These are phyloP conservation scores for Rhagoletis zephyria DNA, from an alignment of 1,140 invertebrate species.

Conservation along the genomic window DNA sequence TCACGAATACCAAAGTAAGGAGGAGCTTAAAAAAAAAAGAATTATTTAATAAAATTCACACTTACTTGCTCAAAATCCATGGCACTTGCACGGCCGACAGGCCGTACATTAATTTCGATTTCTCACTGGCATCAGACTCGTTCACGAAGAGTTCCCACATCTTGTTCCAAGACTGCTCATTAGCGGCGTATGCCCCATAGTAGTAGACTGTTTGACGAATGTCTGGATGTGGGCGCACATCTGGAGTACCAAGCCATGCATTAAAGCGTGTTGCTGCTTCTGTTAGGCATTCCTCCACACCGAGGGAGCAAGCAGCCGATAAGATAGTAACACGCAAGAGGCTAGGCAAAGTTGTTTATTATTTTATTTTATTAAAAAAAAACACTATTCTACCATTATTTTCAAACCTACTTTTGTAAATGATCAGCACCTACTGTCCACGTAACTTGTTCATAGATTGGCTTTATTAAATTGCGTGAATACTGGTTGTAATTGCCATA, in stretches of 20 bases:
- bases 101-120: constrained; percentile 81
- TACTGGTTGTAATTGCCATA: constrained; percentile 79
- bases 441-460: constrained; percentile 75
- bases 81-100: constrained; percentile 79
- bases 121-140: constrained; percentile 85
- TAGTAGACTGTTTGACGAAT: constrained; percentile 80
- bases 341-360: constrained; percentile 66
- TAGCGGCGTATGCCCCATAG: constrained; percentile 77
- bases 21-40: constrained; percentile 27
- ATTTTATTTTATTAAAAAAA: neutral
- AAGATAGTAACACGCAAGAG: constrained; percentile 77
- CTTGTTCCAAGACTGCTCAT: constrained; percentile 80
- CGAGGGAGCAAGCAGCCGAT: constrained; percentile 77
- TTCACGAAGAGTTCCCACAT: constrained; percentile 83
- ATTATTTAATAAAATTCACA: neutral
- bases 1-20: neutral
- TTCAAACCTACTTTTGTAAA: constrained; percentile 75
- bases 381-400: neutral
- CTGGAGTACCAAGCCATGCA: constrained; percentile 75
- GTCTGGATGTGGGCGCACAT: constrained; percentile 77
- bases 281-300: constrained; percentile 76
- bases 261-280: constrained; percentile 77
- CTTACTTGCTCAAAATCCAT: constrained; percentile 73
- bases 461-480: constrained; percentile 75
- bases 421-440: constrained; percentile 77